Percentiles rank a stretch among this genome's conserved stretches.
These are phyloP conservation scores for Monopis laevigella DNA, from an alignment of 2,888 invertebrate genomes.

Conservation along the genomic window DNA sequence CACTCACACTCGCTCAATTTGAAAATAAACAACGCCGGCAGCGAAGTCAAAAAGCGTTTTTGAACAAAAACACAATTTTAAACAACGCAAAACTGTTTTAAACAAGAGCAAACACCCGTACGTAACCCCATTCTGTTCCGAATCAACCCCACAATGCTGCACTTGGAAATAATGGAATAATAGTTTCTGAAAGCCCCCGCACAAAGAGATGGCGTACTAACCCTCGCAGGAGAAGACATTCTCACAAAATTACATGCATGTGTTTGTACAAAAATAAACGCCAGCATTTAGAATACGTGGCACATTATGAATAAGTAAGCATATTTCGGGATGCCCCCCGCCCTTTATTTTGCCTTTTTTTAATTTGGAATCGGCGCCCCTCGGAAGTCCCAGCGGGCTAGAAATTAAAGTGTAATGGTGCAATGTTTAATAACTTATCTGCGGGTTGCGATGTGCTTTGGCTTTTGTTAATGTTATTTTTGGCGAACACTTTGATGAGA, in stretches of 20 bases:
- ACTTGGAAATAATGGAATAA: conserved; percentile 26
- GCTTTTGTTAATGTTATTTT: conserved; percentile 59
- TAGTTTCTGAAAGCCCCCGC: conserved; percentile 19
- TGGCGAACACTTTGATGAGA: conserved; percentile 27
- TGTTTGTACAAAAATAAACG: conserved; percentile 45
- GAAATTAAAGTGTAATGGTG: conserved; percentile 64
- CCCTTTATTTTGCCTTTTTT: conserved; percentile 39
- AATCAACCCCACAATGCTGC: conserved; percentile 19
- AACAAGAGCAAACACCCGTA: conserved; percentile 14
- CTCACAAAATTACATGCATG: conserved; percentile 21
- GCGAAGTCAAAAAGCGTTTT: conserved; percentile 37
- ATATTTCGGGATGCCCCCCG: conserved; percentile 26
- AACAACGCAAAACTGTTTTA: conserved; percentile 24
- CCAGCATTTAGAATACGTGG: conserved; percentile 25
- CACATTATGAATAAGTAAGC: conserved; percentile 53
- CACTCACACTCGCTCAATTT: conserved; percentile 45
- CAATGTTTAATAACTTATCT: conserved; percentile 63
- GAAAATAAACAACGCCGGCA: conserved; percentile 43
- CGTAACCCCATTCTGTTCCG: conserved; percentile 24
- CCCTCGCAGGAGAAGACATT: conserved; percentile 9
- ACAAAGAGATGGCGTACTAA: background rate
- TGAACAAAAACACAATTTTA: conserved; percentile 33
- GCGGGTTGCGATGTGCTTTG: conserved; percentile 46
- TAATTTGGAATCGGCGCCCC: conserved; percentile 41
- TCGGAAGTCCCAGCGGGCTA: conserved; percentile 47